Evolutionary conservation across 2,113 vertebrate species (phyloP).

Genomic region (Pycnonotus jocosus): DNA sequence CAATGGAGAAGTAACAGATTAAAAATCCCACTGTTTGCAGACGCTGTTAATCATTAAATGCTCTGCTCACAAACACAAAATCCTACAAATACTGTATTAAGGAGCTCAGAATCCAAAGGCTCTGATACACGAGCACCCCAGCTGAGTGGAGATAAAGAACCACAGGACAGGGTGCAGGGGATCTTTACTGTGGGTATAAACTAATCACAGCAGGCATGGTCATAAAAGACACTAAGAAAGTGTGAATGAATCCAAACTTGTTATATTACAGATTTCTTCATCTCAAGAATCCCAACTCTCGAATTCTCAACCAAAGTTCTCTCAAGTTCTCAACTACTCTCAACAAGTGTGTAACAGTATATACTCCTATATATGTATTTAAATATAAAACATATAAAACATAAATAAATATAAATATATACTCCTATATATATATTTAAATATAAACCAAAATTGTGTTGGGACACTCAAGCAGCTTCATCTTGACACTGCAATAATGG

Average conservation of each 20-base stretch:
- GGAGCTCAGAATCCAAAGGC: not conserved
- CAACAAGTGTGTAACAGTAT: not conserved
- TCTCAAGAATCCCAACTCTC: not conserved
- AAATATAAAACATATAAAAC: no score
- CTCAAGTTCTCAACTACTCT: not conserved
- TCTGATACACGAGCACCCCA: not conserved
- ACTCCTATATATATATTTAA: not conserved
- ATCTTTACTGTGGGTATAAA: not conserved
- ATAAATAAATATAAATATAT: no score
- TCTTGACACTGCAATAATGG: not conserved
- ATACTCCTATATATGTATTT: not conserved
- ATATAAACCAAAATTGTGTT: rapidly evolving
- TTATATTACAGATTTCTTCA: not conserved
- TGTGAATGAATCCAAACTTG: not conserved
- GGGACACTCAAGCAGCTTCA: not conserved
- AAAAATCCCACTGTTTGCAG: not conserved
- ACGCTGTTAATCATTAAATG: not conserved
- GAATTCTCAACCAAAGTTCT: not conserved
- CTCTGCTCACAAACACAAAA: not conserved
- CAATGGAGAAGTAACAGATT: not conserved
- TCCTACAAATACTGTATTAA: not conserved
- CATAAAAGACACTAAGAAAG: not conserved
- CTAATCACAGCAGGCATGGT: not conserved
- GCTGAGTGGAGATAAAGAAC: not conserved
- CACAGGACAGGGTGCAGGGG: not conserved